Evolutionary conservation across 2,888 invertebrate species (phyloP), one percentile per base, ranked within the genome.

Genomic region (Strigamia transsilvanica): DNA sequence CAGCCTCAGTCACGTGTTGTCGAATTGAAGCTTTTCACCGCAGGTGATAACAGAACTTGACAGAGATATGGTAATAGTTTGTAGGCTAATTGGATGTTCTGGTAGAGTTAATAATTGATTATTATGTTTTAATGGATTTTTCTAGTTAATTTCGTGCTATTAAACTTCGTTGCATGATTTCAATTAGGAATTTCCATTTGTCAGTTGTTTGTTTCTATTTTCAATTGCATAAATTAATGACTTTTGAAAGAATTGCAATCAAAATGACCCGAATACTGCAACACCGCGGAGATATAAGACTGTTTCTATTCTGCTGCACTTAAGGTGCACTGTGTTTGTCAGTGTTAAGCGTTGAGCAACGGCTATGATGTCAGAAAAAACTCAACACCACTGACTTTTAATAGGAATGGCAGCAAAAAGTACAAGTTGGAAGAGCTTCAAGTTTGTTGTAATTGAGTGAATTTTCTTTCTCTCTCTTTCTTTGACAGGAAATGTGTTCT

Each of bases 381-480:
- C 15, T 56, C 56, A 56, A 56, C 56, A 56, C 21, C 56, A 56
- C 56, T 18, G 18, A 56, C 56, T 56, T 46, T 46, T 56, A 56
- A 56, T 56, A 56, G n/a, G 56, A 56, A 56, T 18, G 18, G 9
- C 6, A 18, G 18, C 5, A 56, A 56, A 56, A 56, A 18, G 21
- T 73, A 32, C 73, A 56, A 56, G 27, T 73, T 73, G 73, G 73
- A 73, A 73, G n/a, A 13, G 73, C 32, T 23, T 73, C 73, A 73
- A 27, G 73, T 73, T 12, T 27, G 23, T 73, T 32, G 73, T 32
- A 73, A 73, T 73, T 73, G 23, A 32, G 15, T 15, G 13, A 13
- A n/a, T 73, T 27, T 73, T 73, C 15, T 51, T 51, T 6, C n/a
- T 51, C 12, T 32, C 56, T 13, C 32, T 61, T 73, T 32, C 73